Base-by-base conservation (phyloP, 1,140 invertebrate species). In the Oncopodura yosiiana region DNA sequence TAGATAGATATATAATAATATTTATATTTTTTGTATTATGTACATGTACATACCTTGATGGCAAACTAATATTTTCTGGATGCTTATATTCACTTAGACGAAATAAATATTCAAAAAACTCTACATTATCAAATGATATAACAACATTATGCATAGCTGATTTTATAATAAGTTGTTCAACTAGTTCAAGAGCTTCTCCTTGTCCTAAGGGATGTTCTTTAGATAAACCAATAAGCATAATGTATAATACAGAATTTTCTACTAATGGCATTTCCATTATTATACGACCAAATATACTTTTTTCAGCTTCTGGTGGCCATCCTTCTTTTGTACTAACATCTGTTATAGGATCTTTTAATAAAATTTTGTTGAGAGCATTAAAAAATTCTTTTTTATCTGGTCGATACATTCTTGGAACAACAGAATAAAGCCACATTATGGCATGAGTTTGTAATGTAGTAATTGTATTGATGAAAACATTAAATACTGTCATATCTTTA, bases 241-340 rank as follows among this genome's bases (percentile, higher is more conserved):
- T 73, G 27, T 83, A 73, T 38, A 90, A 74, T 14, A 96, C 70
- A 1, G 88, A 89, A 61, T 83, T 84, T 70, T 94, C 86, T 19
- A 72, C 73, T 18, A 94, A 73, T 2, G 90, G 91, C 12, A 91
- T 83, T 73, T 97, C 92, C 4, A 84, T 83, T 30, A 86, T 84
- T 30, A 94, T 69, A 43, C 89, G 74, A 63, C 94, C 76, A 56
- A 90, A 82, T 21, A 86, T 69, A 12, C 75, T 76, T 52, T 87
- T 74, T 62, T 94, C 90, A 21, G 79, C 79, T 69, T 96, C 94
- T 4, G 87, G 79, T 1, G 92, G 93, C 91, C 92, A 97, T 68
- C 87, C 91, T 70, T 97, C 94, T 56, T 86, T 78, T 66, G n/a
- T 50, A 3, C 49, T 37, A 8, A 63, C 39, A 36, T 63, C 61